These are phyloP conservation scores for Pteropus rufus DNA, from an alignment of 2,797 vertebrate species.

Conservation along the genomic window DNA sequence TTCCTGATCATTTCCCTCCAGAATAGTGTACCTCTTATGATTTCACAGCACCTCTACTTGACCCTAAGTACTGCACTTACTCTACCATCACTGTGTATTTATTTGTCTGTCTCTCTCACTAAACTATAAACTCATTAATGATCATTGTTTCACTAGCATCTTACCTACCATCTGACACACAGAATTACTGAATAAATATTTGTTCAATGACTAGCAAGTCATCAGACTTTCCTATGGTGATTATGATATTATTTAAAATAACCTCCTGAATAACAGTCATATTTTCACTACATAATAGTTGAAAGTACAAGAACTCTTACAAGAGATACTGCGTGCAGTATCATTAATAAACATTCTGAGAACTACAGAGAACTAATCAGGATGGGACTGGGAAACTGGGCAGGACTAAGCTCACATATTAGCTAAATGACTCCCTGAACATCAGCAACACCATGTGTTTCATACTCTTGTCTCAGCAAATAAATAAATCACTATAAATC, in stretches of 20 bases:
- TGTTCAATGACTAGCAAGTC: not conserved
- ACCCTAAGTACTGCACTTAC: not conserved
- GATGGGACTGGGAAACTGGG: not conserved
- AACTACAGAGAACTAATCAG: not conserved
- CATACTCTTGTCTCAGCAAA: not conserved
- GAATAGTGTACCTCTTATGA: not conserved
- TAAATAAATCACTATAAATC: slow-evolving; percentile 10
- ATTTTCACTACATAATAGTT: not conserved
- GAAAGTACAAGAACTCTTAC: not conserved
- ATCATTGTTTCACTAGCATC: not conserved
- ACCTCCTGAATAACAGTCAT: not conserved
- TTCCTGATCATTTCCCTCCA: not conserved
- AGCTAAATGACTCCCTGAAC: slow-evolving; percentile 19
- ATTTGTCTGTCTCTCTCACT: not conserved
- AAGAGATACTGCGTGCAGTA: not conserved
- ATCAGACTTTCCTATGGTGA: not conserved
- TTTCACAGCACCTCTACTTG: not conserved
- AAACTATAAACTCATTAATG: slow-evolving; percentile 6
- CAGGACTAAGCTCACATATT: not conserved
- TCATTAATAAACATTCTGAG: not conserved
- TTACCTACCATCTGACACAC: not conserved
- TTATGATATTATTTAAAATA: slow-evolving; percentile 41
- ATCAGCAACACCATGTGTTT: not conserved
- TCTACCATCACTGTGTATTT: not conserved
- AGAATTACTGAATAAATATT: not conserved